Percentiles rank a stretch among this genome's conserved stretches.
Conservation (phyloP, 1,140 invertebrate genomes). For the Drosophila novamexicana region DNA sequence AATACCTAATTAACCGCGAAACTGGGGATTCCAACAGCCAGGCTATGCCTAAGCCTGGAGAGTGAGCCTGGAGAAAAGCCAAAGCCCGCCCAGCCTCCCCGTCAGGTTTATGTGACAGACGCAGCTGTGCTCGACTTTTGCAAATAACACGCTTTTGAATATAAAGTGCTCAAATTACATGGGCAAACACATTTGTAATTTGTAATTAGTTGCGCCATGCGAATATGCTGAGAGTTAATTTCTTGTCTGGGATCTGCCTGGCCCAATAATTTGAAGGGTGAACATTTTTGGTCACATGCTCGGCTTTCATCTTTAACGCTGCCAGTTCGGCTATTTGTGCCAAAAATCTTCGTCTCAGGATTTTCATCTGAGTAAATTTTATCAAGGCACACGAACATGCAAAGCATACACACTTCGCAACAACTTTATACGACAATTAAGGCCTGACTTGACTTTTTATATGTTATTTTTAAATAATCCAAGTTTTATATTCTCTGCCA, state of each 20-base stretch:
- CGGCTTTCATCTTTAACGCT: too few species aligned
- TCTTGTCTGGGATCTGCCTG: not conserved
- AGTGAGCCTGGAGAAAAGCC: not conserved
- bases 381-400: too few species aligned
- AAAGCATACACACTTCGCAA: too few species aligned
- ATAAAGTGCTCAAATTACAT: constrained; percentile 74
- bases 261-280: not conserved
- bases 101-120: constrained; percentile 75
- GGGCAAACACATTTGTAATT: constrained; percentile 4
- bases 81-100: constrained; percentile 24
- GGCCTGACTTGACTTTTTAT: too few species aligned
- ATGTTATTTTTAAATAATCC: too few species aligned
- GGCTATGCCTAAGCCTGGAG: constrained; percentile 9
- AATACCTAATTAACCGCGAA: constrained; percentile 81
- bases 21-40: constrained; percentile 36
- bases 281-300: too few species aligned
- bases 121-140: constrained; percentile 73
- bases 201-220: not conserved
- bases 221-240: not conserved
- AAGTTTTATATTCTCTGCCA: too few species aligned
- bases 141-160: constrained; percentile 82
- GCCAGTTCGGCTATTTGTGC: too few species aligned
- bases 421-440: too few species aligned
- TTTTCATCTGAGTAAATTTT: too few species aligned
- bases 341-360: too few species aligned